phyloP scores from a whole-genome alignment of 2,113 vertebrate genomes.

The Pedetes capensis region DNA sequence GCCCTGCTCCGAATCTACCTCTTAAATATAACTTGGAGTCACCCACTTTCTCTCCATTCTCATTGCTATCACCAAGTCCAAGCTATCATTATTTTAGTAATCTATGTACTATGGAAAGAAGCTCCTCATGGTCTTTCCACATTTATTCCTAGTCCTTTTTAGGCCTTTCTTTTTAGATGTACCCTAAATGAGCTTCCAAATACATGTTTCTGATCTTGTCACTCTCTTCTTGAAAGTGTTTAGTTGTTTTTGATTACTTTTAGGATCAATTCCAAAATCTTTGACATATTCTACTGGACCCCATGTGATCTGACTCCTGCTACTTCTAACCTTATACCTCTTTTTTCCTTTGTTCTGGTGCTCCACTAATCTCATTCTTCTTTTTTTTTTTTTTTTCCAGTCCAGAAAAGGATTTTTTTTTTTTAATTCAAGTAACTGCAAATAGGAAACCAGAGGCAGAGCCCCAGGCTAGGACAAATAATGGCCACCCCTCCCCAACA shows the following conservation, averaged over 20 bases:
- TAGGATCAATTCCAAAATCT: background rate
- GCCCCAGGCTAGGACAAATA: slow-evolving; percentile 58
- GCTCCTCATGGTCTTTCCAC: background rate
- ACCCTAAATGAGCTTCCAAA: background rate
- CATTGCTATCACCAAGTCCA: background rate
- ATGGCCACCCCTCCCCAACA: slow-evolving; percentile 27
- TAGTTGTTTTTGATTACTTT: slow-evolving; percentile 1
- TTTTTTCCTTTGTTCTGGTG: background rate
- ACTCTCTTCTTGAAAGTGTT: slow-evolving; percentile 28
- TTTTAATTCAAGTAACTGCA: slow-evolving; percentile 91
- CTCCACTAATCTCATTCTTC: background rate
- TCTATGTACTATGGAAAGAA: background rate
- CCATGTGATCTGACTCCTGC: background rate
- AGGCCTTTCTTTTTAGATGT: slow-evolving; percentile 12
- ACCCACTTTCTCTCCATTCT: slow-evolving; percentile 2
- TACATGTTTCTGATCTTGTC: background rate
- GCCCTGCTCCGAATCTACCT: background rate
- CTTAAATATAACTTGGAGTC: background rate
- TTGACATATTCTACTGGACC: background rate
- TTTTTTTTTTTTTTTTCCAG: no score
- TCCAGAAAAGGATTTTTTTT: slow-evolving; percentile 82
- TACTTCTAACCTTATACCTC: background rate
- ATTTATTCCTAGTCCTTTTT: background rate
- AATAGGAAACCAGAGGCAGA: slow-evolving; percentile 83
- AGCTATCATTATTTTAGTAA: background rate